Base-by-base conservation (phyloP, 2,888 invertebrate genomes). In the Theodoxus fluviatilis region DNA sequence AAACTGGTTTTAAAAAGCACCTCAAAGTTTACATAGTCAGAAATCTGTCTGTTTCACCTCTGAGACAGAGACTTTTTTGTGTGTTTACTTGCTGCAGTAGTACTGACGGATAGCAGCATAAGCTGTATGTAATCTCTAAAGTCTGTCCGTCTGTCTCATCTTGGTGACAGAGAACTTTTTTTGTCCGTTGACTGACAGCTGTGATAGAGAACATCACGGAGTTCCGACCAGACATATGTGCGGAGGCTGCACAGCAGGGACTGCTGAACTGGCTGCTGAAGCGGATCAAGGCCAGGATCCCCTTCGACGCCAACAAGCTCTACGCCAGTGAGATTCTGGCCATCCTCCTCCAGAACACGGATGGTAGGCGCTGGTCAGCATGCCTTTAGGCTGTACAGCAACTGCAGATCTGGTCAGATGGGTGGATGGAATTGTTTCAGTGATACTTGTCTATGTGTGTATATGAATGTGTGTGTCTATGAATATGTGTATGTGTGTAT, bases 151-250 rank as follows among this genome's bases (percentile, higher is more conserved):
- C 38, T 68, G 6, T 38, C 47, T 67, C 33, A 37, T 1, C 52
- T 35, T 31, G 6, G 37, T 1, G 6, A 9, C 15, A 22, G 22
- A 55, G 22, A 15, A 55, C 33, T 2, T 47, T 70, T 25, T 40
- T 6, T 55, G 22, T 55, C 7, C 66, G 15, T 33, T 61, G 59
- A 57, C 47, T 72, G 87, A 31, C 81, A 93, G 94, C 93, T 67
- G 94, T 96, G 79, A 91, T 99, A 80, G 99, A 99, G 89, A 99
- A 98, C 87, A 90, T 99, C 67, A 92, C 94, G 38, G 98, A 99
- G 87, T 93, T 96, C 79, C 91, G 93, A 75, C 93, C 94, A 15
- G 94, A 95, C 77, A 90, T 95, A 71, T 93, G 94, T 80, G 87
- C 90, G 25, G 95, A 96, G 84, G 94, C 95, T 18, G 93, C 93